Conservation (phyloP, 2,888 invertebrate genomes). For the Chorisops tibialis region DNA sequence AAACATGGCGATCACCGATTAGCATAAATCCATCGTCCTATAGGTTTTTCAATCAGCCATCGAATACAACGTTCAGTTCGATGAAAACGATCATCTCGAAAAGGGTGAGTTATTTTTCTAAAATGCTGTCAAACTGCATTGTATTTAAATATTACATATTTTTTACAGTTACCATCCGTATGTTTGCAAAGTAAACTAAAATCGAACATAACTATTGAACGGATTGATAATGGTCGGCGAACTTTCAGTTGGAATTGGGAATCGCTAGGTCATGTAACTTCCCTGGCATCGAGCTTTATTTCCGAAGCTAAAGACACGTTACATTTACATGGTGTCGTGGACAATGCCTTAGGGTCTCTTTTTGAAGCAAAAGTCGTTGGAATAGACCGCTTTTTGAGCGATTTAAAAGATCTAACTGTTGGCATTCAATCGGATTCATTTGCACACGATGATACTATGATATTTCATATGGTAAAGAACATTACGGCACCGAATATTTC, state of each 20-base stretch:
- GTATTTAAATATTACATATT: not conserved
- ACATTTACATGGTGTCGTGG: slow-evolving; percentile 37
- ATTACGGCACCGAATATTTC: slow-evolving; percentile 55
- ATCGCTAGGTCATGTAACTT: slow-evolving; percentile 23
- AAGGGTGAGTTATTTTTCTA: not conserved
- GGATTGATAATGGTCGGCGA: not conserved
- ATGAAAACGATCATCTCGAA: not conserved
- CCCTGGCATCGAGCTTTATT: slow-evolving; percentile 37
- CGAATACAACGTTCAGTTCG: not conserved
- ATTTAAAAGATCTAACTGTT: slow-evolving; percentile 38
- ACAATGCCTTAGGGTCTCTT: slow-evolving; percentile 30
- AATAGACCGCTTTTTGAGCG: slow-evolving; percentile 3
- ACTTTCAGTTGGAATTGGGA: slow-evolving; percentile 23
- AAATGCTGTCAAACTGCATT: not conserved
- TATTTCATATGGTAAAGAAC: slow-evolving; percentile 53
- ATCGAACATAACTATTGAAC: not conserved
- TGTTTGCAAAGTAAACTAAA: not conserved
- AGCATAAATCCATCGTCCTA: slow-evolving; percentile 12
- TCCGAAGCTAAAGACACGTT: slow-evolving; percentile 37
- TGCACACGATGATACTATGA: slow-evolving; percentile 49
- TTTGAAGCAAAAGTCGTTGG: slow-evolving; percentile 38
- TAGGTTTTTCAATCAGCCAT: slow-evolving; percentile 12
- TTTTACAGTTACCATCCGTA: not conserved
- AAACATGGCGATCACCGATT: slow-evolving; percentile 12
- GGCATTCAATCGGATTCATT: slow-evolving; percentile 60